Conservation (phyloP, 2,797 vertebrate genomes). For the Leptodactylus fallax region DNA sequence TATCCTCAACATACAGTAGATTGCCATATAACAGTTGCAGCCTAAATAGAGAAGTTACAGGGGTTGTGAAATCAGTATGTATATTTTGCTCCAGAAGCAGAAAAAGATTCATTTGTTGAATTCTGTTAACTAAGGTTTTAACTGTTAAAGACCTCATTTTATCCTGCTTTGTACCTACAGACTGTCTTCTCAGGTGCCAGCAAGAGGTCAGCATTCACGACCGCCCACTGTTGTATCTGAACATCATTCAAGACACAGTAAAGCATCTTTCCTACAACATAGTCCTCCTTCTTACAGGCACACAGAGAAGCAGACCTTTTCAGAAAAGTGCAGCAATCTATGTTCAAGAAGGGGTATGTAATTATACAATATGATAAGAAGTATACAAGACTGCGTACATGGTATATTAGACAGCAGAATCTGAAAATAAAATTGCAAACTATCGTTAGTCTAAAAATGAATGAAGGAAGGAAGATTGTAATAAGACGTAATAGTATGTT, state of each 20-base stretch:
- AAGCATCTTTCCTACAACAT: background rate
- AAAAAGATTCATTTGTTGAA: background rate
- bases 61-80: background rate
- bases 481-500: no score
- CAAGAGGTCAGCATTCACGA: constrained; percentile 37
- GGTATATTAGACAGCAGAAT: no score
- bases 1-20: no score
- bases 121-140: background rate
- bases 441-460: no score
- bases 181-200: constrained; percentile 30
- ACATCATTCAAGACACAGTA: constrained; percentile 16
- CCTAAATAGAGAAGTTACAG: background rate
- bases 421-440: no score
- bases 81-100: background rate
- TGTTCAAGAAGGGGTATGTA: constrained; percentile 67
- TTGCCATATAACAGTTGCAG: no score
- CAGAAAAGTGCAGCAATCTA: constrained; percentile 68
- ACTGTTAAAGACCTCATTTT: no score
- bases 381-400: background rate
- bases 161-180: background rate
- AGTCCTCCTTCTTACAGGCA: constrained; percentile 33
- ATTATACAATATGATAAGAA: constrained; percentile 18
- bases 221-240: constrained; percentile 23
- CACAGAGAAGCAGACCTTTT: constrained; percentile 66
- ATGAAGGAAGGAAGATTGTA: no score